Percentiles rank a stretch among this genome's conserved stretches.
Conservation (phyloP, 2,113 vertebrate genomes). For the Panurus biarmicus region DNA sequence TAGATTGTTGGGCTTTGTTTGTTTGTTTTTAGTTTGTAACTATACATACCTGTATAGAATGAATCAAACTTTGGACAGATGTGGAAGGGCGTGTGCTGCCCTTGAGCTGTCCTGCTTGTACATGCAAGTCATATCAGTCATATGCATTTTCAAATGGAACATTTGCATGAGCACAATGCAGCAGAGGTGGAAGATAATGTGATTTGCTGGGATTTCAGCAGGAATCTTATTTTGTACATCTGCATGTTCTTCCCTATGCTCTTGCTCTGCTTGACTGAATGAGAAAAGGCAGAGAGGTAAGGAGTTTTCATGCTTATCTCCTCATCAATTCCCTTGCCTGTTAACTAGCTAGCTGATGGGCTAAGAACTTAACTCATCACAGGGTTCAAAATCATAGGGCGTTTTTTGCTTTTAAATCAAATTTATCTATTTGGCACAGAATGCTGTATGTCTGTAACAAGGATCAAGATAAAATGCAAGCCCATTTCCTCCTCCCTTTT, state of each 20-base stretch:
- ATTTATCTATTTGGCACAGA: neutral
- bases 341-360: neutral
- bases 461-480: neutral
- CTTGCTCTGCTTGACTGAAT: neutral
- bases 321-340: neutral
- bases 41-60: neutral
- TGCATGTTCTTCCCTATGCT: accelerated
- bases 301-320: neutral
- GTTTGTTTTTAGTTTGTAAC: neutral
- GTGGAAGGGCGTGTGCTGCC: neutral
- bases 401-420: neutral
- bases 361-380: neutral
- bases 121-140: neutral
- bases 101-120: neutral
- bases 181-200: neutral
- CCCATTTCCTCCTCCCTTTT: neutral
- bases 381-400: neutral
- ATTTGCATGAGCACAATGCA: neutral
- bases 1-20: neutral
- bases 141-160: neutral
- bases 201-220: neutral
- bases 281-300: neutral
- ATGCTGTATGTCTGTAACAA: neutral
- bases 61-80: neutral
- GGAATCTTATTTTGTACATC: neutral